Evolutionary conservation across 2,888 invertebrate species (phyloP), one percentile per base, ranked within the genome.

Genomic region (Apodemia duryi): DNA sequence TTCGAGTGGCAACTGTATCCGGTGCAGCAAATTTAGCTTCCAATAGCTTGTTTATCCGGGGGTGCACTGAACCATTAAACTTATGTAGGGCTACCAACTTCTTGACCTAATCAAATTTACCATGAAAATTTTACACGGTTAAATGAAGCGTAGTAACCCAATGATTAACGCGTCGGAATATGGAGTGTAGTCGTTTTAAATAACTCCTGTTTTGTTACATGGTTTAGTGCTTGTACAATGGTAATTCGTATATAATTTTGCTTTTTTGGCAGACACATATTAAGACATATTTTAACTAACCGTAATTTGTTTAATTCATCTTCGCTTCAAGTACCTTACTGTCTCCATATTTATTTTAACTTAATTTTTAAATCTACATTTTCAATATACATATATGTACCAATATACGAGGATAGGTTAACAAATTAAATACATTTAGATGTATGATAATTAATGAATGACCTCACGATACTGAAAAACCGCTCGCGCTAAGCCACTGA

Each of bases 51-150:
- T 91, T 91, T 90, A 90, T 88, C 86, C 86, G 87, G 88, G 87
- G 88, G 91, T 86, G 89, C 91, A 89, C 73, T 89, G 91, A 90
- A 90, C 90, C 85, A 90, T 87, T 89, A 86, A 87, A 84, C 7
- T 49, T 6, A 6, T n/a, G 5, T 49, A 32, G 60, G 60, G 64
- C 29, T 57, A 29, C 32, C 57, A 57, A 32, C 13, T 32, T 49
- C n/a, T 49, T 6, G 49, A 49, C 49, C n/a, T 6, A 49, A 49
- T 49, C 49, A 1, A 49, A 49, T 49, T 21, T 21, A 21, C 21
- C 21, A 21, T 21, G 21, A 21, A 21, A 21, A 21, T 21, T 21
- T 21, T 21, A 21, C 21, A 21, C 21, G 21, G 21, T 21, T 21
- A 21, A 21, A 21, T 21, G 21, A 21, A 21, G 21, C 21, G 21